These are phyloP conservation scores for Cantharis rustica DNA, from an alignment of 2,888 invertebrate genomes.

Conservation along the genomic window DNA sequence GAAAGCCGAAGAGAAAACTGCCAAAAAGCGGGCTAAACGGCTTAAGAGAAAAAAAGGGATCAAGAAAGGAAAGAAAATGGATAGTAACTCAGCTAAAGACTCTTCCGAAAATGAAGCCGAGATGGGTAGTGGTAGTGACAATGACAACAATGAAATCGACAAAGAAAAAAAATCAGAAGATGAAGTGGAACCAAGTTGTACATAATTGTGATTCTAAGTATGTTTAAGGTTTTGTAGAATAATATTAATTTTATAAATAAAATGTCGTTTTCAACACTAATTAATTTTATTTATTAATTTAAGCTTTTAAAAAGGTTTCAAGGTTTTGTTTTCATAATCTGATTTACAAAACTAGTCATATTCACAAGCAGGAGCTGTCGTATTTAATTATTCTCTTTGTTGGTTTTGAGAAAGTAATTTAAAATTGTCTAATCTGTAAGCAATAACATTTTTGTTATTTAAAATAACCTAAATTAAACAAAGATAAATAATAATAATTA, in stretches of 20 bases:
- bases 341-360: too few relatives aligned
- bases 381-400: too few relatives aligned
- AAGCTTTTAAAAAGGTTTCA: too few relatives aligned
- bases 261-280: neutral
- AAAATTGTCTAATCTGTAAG: too few relatives aligned
- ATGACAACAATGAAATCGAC: neutral
- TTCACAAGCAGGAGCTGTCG: too few relatives aligned
- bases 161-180: neutral
- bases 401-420: too few relatives aligned
- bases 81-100: slow-evolving; percentile 50
- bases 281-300: neutral
- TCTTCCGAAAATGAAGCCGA: slow-evolving; percentile 44
- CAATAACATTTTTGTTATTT: too few relatives aligned
- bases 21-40: slow-evolving; percentile 90
- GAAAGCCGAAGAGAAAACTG: slow-evolving; percentile 79
- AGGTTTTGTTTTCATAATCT: too few relatives aligned
- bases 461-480: too few relatives aligned
- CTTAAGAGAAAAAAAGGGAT: slow-evolving; percentile 72
- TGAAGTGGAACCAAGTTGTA: neutral
- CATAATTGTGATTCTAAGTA: neutral
- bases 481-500: too few relatives aligned
- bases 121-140: neutral
- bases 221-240: neutral
- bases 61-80: slow-evolving; percentile 42
- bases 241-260: neutral